Base-by-base conservation (phyloP, 2,797 vertebrate species). In the Odontamblyopus lacepedii region DNA sequence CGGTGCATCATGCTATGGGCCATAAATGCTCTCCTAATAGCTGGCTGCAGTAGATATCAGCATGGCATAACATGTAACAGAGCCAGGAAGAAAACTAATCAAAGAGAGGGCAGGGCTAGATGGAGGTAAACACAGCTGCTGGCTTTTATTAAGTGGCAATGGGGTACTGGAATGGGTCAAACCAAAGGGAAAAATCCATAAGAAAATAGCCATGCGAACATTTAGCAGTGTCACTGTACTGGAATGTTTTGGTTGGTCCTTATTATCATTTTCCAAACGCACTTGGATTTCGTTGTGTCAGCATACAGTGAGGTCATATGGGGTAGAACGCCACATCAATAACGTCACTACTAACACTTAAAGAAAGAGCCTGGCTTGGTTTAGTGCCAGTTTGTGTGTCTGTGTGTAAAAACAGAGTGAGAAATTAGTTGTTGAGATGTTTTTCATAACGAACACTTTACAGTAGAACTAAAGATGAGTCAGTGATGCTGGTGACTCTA, bases 101-200 rank as follows among this genome's bases (percentile, higher is more conserved):
- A 41, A 84, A 70, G 75, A 65, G 76, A 89, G 85, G 80, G 85
- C 69, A 78, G 82, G 81, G 84, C 78, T 82, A 88, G 83, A 84
- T 88, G 73, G 87, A 88, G 78, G 89, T 92, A 92, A 94, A 91
- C 89, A 91, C 91, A 92, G 91, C 88, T 92, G 91, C 81, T 85
- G 84, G 83, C 73, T 89, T 91, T 86, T 90, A 86, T 90, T 86
- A 85, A 88, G 87, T 87, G 81, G 75, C 50, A 70, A 75, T 82
- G 76, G 79, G 83, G 87, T 83, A 76, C 78, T 63, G 77, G 81
- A 84, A 80, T 80, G 74, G 86, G 87, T 91, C 87, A 87, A 84
- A 88, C 75, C 76, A 72, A 82, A 81, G 79, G 72, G 74, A 75
- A 81, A 87, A 73, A 56, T 69, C 27, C 0, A 27, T 2, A 75